Conservation (phyloP, 2,888 invertebrate genomes). For the Buathra laborator region DNA sequence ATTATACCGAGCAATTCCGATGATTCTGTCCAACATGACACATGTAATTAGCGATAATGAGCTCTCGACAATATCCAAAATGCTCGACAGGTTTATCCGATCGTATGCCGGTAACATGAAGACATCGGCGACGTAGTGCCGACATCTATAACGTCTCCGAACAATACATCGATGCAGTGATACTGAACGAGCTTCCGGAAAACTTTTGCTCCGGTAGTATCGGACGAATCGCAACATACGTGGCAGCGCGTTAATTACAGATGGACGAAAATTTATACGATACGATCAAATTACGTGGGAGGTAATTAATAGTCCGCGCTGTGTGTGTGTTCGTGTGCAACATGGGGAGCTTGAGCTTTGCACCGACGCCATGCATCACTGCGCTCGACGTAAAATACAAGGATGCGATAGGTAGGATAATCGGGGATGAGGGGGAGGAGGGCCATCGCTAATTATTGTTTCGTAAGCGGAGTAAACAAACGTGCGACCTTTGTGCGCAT, state of each 20-base stretch:
- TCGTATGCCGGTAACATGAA: not conserved
- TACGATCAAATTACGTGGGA: slow-evolving; percentile 71
- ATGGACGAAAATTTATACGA: slow-evolving; percentile 78
- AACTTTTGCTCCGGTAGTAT: slow-evolving; percentile 7
- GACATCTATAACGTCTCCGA: not conserved
- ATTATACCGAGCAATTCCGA: not conserved
- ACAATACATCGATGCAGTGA: slow-evolving; percentile 16
- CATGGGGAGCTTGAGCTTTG: slow-evolving; percentile 11
- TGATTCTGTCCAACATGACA: not conserved
- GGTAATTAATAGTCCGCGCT: slow-evolving; percentile 39
- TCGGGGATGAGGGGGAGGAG: not conserved
- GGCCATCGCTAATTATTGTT: slow-evolving; percentile 1
- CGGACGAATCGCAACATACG: slow-evolving; percentile 1
- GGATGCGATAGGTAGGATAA: not conserved
- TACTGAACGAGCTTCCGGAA: not conserved
- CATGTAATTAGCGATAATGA: not conserved
- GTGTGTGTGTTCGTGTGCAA: not conserved
- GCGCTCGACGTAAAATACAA: not conserved
- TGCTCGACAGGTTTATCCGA: not conserved
- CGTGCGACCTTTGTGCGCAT: not conserved
- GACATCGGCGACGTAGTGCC: slow-evolving; percentile 1
- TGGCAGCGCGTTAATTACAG: slow-evolving; percentile 73
- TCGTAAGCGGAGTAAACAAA: slow-evolving; percentile 1
- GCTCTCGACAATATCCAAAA: not conserved
- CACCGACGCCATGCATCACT: not conserved